These are phyloP conservation scores for Agonopterix arenella DNA, from an alignment of 2,888 invertebrate genomes.

Conservation along the genomic window DNA sequence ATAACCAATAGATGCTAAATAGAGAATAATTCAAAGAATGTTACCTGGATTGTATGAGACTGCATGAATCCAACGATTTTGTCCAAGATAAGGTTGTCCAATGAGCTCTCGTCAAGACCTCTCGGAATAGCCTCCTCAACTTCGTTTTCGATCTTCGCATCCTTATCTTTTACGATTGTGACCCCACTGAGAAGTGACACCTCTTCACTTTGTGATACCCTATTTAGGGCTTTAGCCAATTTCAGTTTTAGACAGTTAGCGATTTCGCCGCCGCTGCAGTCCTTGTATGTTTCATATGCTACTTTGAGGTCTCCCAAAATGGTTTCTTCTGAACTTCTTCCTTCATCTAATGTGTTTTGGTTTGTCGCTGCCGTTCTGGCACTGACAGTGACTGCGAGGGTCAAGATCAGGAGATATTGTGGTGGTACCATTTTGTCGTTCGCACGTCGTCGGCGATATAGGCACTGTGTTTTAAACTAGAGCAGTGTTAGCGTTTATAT, in stretches of 20 bases:
- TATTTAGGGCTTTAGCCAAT: constrained; percentile 85
- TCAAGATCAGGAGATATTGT: constrained; percentile 76
- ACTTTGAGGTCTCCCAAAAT: constrained; percentile 82
- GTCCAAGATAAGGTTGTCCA: constrained; percentile 86
- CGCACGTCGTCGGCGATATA: constrained; percentile 55
- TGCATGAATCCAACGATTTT: constrained; percentile 85
- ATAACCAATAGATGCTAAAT: too few species aligned
- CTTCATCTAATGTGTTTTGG: constrained; percentile 63
- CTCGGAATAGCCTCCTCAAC: constrained; percentile 86
- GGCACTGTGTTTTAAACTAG: constrained; percentile 64
- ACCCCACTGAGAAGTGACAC: constrained; percentile 85
- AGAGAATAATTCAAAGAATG: too few species aligned
- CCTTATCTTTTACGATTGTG: constrained; percentile 81
- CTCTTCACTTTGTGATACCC: constrained; percentile 82
- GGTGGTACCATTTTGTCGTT: constrained; percentile 71
- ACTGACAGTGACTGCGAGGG: constrained; percentile 68
- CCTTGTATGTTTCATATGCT: constrained; percentile 88
- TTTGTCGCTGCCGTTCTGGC: constrained; percentile 71
- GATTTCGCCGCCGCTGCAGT: constrained; percentile 83
- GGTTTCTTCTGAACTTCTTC: constrained; percentile 60
- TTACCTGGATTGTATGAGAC: constrained; percentile 87
- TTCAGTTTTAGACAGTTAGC: constrained; percentile 88
- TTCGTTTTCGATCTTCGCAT: constrained; percentile 66
- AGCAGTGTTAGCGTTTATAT: constrained; percentile 67
- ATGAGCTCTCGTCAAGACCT: constrained; percentile 82